Evolutionary conservation across 2,113 vertebrate species (phyloP).

Genomic region (Neodontobutis hainanensis): DNA sequence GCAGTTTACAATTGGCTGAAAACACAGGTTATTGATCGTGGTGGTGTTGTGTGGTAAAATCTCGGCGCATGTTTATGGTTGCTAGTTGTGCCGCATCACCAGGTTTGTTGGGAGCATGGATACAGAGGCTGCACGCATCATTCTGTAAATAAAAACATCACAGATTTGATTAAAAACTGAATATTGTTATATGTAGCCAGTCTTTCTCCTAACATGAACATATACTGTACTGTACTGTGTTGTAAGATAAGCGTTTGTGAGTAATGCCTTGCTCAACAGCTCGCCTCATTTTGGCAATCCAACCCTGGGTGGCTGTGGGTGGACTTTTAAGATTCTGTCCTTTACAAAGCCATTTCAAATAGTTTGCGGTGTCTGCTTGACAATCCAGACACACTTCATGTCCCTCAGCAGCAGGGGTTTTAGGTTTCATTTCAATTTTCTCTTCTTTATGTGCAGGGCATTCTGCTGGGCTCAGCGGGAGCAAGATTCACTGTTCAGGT

Average conservation of each 20-base stretch:
- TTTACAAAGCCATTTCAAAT: constrained; percentile 48
- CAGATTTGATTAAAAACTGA: too few relatives aligned
- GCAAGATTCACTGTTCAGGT: constrained; percentile 33
- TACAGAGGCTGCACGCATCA: too few relatives aligned
- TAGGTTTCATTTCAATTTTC: constrained; percentile 62
- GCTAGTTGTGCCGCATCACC: too few relatives aligned
- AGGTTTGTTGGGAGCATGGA: too few relatives aligned
- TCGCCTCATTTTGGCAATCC: constrained; percentile 17
- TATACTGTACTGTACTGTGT: too few relatives aligned
- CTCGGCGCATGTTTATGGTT: neutral
- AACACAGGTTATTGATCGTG: constrained; percentile 11
- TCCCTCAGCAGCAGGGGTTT: constrained; percentile 48
- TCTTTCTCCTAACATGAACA: too few relatives aligned
- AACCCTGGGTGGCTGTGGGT: constrained; percentile 25
- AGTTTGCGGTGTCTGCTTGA: constrained; percentile 38
- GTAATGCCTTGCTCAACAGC: constrained; percentile 23
- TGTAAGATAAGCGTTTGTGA: too few relatives aligned
- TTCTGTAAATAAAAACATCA: too few relatives aligned
- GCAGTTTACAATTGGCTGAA: neutral
- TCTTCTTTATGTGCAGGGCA: constrained; percentile 9
- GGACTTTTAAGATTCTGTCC: constrained; percentile 26
- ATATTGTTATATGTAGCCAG: too few relatives aligned
- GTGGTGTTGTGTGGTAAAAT: constrained; percentile 2
- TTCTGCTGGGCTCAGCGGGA: constrained; percentile 40
- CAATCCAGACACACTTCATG: constrained; percentile 59